phyloP scores from a whole-genome alignment of 2,888 invertebrate species.

The Parasteatoda lunata region DNA sequence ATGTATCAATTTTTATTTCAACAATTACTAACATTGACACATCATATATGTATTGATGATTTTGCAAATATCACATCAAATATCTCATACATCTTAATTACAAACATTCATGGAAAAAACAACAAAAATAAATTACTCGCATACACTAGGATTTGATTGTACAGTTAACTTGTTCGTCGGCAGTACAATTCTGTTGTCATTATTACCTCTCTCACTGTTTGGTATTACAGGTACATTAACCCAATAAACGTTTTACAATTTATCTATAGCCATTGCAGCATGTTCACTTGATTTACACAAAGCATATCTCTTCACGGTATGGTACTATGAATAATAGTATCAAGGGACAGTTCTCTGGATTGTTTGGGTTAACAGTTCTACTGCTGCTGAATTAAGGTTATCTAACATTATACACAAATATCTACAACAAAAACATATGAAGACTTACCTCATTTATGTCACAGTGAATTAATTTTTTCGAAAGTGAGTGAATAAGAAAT shows the following conservation, averaged over 20 bases:
- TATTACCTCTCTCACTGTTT: neutral
- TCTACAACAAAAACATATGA: no score
- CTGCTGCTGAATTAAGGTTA: no score
- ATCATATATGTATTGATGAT: constrained; percentile 36
- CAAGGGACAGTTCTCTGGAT: no score
- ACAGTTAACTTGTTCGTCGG: constrained; percentile 15
- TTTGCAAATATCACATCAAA: constrained; percentile 36
- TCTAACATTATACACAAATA: no score
- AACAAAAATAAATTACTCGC: constrained; percentile 38
- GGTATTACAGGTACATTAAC: constrained; percentile 9
- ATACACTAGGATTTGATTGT: constrained; percentile 40
- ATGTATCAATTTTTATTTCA: constrained; percentile 32
- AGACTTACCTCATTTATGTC: no score
- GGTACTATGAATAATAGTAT: no score
- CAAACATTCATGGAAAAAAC: constrained; percentile 49
- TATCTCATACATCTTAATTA: constrained; percentile 15
- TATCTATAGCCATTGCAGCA: neutral
- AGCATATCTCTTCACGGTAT: constrained; percentile 4
- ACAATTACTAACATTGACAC: constrained; percentile 37
- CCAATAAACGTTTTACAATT: neutral
- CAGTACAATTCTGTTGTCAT: constrained; percentile 4
- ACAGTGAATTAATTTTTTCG: no score
- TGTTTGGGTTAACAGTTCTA: no score
- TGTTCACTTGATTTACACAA: constrained; percentile 9
- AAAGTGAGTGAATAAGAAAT: no score